phyloP scores from a whole-genome alignment of 92 coral and sea anemone species.

The Pocillopora meandrina region DNA sequence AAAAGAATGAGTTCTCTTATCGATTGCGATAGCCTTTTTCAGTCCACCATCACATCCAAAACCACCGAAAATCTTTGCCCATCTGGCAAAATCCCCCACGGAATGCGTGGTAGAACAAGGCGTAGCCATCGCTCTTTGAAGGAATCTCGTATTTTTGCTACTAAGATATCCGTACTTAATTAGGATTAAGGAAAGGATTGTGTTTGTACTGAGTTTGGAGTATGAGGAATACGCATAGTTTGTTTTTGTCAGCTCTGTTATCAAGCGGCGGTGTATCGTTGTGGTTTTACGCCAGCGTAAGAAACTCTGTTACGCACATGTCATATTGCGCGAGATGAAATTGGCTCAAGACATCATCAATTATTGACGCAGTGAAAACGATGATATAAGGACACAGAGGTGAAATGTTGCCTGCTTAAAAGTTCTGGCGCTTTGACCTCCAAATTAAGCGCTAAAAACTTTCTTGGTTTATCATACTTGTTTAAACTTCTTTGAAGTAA shows the following conservation, averaged over 20 bases:
- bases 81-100: constrained; percentile 5
- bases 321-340: constrained; percentile 43
- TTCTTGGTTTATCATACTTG: background rate
- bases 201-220: background rate
- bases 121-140: background rate
- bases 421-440: constrained; percentile 15
- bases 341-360: constrained; percentile 32
- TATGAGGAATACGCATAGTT: background rate
- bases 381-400: constrained; percentile 41
- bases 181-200: too few species aligned
- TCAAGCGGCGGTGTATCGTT: constrained; percentile 6
- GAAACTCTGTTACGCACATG: constrained; percentile 37
- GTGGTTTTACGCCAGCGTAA: constrained; percentile 38
- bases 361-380: constrained; percentile 33
- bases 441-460: constrained; percentile 8
- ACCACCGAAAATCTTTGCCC: constrained; percentile 18
- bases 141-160: background rate
- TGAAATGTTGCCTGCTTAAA: background rate
- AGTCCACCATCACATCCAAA: constrained; percentile 6
- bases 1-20: constrained; percentile 29
- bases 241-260: constrained; percentile 13
- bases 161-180: too few species aligned
- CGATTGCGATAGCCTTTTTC: constrained; percentile 33
- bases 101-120: too few species aligned
- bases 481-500: too few species aligned